Percentiles rank a stretch among this genome's conserved stretches.
Conservation (phyloP, 1,140 invertebrate species). For the Trissolcus basalis region DNA sequence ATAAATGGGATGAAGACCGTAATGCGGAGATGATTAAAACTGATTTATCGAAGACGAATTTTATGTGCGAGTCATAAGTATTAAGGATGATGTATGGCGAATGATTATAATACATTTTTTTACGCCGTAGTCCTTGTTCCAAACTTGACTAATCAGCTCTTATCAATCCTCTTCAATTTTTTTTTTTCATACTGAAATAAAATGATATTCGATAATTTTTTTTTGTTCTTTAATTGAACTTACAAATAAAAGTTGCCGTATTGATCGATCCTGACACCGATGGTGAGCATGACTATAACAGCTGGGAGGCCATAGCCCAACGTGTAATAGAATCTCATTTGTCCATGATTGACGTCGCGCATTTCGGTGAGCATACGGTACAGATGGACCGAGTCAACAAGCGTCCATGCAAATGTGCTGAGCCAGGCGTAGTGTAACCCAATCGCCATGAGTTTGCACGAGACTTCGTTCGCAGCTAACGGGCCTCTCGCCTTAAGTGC, state of each 20-base stretch:
- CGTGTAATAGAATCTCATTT: constrained; percentile 96
- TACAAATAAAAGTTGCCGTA: constrained; percentile 96
- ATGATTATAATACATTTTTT: no score
- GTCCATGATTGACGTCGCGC: constrained; percentile 96
- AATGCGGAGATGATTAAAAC: no score
- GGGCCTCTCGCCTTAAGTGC: constrained; percentile 86
- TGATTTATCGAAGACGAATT: no score
- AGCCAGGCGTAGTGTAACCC: constrained; percentile 95
- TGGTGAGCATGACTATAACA: constrained; percentile 91
- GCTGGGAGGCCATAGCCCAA: constrained; percentile 96
- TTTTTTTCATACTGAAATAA: no score
- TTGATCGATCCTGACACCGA: constrained; percentile 95
- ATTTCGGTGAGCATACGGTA: constrained; percentile 97
- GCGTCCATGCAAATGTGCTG: constrained; percentile 91
- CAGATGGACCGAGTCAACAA: constrained; percentile 93
- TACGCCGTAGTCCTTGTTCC: no score
- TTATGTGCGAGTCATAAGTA: no score
- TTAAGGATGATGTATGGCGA: no score
- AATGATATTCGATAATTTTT: no score
- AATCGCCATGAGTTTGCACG: constrained; percentile 94
- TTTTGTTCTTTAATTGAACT: constrained; percentile 77
- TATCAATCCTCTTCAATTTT: no score
- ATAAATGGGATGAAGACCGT: no score
- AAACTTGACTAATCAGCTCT: no score
- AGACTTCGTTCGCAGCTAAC: constrained; percentile 87